Conservation (phyloP, 2,113 vertebrate species). For the Girardinichthys multiradiatus region DNA sequence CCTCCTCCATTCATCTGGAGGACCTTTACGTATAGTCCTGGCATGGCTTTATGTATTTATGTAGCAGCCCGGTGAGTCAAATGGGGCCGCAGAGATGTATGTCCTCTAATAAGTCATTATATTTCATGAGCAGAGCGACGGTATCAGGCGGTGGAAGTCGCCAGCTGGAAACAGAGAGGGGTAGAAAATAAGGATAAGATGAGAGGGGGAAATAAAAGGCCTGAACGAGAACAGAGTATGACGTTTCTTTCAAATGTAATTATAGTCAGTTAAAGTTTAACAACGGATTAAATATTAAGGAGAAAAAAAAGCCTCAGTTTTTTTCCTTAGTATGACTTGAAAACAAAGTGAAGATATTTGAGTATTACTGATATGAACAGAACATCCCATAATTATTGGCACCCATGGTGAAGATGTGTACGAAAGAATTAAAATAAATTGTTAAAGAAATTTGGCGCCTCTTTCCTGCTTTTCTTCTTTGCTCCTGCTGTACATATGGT, state of each 20-base stretch:
- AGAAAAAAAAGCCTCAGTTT: too few species aligned
- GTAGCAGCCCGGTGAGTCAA: slow-evolving; percentile 66
- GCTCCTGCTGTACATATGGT: too few species aligned
- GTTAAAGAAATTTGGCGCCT: too few species aligned
- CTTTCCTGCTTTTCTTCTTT: too few species aligned
- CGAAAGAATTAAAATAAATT: too few species aligned
- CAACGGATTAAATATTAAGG: too few species aligned
- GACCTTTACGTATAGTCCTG: slow-evolving; percentile 73
- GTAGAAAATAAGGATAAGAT: slow-evolving; percentile 22
- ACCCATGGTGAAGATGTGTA: too few species aligned
- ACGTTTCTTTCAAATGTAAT: neutral
- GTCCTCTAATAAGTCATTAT: slow-evolving; percentile 77
- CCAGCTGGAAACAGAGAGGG: slow-evolving; percentile 59
- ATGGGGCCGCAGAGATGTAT: slow-evolving; percentile 70
- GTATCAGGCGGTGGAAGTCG: slow-evolving; percentile 70
- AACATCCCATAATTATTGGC: too few species aligned
- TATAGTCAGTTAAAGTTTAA: neutral
- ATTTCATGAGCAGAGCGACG: slow-evolving; percentile 76
- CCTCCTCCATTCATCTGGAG: slow-evolving; percentile 54
- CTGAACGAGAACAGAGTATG: too few species aligned
- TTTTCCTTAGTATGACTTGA: too few species aligned
- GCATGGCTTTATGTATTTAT: slow-evolving; percentile 74
- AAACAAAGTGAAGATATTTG: too few species aligned
- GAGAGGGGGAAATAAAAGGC: slow-evolving; percentile 1
- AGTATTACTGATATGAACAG: too few species aligned